A percentile compares a stretch with the other conserved stretches of the same genome.
These are phyloP conservation scores for Phymorhynchus buccinoides DNA, from an alignment of 1,140 invertebrate genomes.

Conservation along the genomic window DNA sequence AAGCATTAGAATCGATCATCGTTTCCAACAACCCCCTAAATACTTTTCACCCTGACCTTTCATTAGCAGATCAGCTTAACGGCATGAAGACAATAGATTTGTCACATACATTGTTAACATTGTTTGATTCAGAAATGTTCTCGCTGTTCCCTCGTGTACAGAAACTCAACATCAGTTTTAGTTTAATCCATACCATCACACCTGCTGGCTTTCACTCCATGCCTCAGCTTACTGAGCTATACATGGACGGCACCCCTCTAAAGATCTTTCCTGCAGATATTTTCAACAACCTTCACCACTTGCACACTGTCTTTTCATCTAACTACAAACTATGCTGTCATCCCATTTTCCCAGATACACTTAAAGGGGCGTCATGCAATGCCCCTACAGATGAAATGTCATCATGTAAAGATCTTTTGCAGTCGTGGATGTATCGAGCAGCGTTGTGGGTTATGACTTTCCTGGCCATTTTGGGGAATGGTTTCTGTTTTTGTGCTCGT, in stretches of 20 bases:
- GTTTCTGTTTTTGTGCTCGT: conserved; percentile 24
- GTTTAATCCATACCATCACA: not conserved
- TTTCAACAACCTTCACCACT: conserved; percentile 37
- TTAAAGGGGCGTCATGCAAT: not conserved
- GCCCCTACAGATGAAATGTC: conserved; percentile 42
- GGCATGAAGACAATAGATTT: not conserved
- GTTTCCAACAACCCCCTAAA: too few relatives aligned
- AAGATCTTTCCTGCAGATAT: conserved; percentile 24
- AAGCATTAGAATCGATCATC: not conserved
- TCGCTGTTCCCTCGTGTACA: not conserved
- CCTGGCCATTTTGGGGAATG: conserved; percentile 50
- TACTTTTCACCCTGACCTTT: not conserved
- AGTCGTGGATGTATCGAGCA: conserved; percentile 36
- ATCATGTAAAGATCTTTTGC: conserved; percentile 51
- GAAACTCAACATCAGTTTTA: conserved; percentile 20
- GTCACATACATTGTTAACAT: not conserved
- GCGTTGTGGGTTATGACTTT: conserved; percentile 48
- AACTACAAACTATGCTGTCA: conserved; percentile 49
- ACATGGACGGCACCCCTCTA: conserved; percentile 37
- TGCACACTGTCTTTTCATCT: conserved; percentile 40
- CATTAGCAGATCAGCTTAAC: not conserved
- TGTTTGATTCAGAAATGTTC: not conserved
- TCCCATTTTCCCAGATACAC: conserved; percentile 4
- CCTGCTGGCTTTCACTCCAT: conserved; percentile 19
- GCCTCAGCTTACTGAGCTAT: conserved; percentile 11